phyloP scores from a whole-genome alignment of 2,888 invertebrate species.

The Deilephila porcellus region DNA sequence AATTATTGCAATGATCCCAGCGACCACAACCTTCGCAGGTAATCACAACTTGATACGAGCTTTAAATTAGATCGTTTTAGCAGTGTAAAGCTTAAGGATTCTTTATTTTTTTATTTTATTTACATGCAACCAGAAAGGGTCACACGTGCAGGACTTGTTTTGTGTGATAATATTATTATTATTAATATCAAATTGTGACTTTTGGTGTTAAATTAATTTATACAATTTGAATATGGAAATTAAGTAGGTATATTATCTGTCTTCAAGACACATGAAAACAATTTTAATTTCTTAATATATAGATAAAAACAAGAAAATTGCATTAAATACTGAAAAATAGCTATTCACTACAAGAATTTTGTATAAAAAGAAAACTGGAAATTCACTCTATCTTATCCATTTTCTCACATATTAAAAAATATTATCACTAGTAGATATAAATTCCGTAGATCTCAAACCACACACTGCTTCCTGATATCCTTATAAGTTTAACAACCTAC shows the following conservation, averaged over 20 bases:
- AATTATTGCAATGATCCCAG: not conserved
- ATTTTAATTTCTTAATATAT: no score
- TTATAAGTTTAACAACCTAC: not conserved
- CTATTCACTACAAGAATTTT: no score
- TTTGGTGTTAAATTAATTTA: no score
- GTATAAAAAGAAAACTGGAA: no score
- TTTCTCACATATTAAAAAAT: not conserved
- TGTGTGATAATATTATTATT: no score
- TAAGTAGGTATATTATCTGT: no score
- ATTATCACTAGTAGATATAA: not conserved
- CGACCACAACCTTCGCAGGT: slow-evolving; percentile 12
- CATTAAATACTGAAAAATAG: no score
- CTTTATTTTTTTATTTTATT: not conserved
- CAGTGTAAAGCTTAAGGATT: not conserved
- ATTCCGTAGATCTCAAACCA: not conserved
- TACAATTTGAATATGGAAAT: no score
- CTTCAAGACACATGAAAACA: no score
- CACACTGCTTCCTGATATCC: not conserved
- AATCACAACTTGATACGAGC: not conserved
- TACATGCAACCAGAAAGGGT: not conserved
- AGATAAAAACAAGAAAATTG: no score
- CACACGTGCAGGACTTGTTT: not conserved
- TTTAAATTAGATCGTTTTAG: not conserved
- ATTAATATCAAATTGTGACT: no score
- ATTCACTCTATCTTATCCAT: no score